A percentile compares a stretch with the other conserved stretches of the same genome.
Evolutionary conservation across 2,888 invertebrate genomes (phyloP).

Genomic region (Trissoscelio sp.): DNA sequence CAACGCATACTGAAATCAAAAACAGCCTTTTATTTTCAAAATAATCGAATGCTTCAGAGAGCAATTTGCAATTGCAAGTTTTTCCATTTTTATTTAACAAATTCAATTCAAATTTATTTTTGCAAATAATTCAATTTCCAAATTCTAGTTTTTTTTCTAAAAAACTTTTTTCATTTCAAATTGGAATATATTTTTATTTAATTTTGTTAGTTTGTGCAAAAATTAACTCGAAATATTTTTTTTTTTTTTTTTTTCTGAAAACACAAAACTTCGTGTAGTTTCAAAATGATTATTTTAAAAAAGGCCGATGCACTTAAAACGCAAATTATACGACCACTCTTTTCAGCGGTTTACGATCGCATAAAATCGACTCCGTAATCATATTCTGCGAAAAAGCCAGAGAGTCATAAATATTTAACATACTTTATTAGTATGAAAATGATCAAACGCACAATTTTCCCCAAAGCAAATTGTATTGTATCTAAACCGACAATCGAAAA

Average conservation of each 20-base stretch:
- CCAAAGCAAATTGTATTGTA: background rate
- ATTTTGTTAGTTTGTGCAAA: too few species aligned
- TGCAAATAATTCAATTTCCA: too few species aligned
- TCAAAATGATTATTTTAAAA: constrained; percentile 1
- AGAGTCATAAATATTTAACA: constrained; percentile 44
- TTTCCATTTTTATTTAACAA: too few species aligned
- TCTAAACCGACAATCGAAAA: background rate
- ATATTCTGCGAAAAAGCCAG: constrained; percentile 48
- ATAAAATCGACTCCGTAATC: constrained; percentile 55
- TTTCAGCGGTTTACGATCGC: constrained; percentile 46
- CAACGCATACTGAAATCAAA: constrained; percentile 86
- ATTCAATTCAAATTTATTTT: too few species aligned
- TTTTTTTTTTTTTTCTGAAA: too few species aligned
- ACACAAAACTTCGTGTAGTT: constrained; percentile 27
- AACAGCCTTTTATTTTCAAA: constrained; percentile 20
- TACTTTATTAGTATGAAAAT: constrained; percentile 21
- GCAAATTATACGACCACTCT: constrained; percentile 35
- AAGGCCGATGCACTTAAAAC: constrained; percentile 19
- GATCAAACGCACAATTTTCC: constrained; percentile 9
- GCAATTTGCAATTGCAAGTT: too few species aligned
- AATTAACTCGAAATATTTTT: too few species aligned
- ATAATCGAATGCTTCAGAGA: constrained; percentile 8
- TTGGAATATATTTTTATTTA: too few species aligned
- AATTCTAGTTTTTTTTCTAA: too few species aligned
- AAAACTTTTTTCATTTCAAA: too few species aligned